Percentiles rank a stretch among this genome's conserved stretches.
Conservation (phyloP, 2,888 invertebrate genomes). For the Microdon myrmicae region DNA sequence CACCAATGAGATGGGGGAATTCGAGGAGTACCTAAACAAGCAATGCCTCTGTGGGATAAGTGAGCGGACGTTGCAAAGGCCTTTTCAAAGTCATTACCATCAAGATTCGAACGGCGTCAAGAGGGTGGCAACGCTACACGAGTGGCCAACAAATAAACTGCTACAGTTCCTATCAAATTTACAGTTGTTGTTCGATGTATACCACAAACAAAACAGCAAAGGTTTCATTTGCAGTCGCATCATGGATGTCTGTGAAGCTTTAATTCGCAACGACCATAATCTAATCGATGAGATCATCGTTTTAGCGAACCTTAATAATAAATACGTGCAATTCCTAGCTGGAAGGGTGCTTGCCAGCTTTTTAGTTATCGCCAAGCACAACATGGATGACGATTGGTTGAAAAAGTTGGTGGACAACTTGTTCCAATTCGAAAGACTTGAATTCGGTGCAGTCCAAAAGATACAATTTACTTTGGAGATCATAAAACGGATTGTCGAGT, state of each 20-base stretch:
- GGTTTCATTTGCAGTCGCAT: conserved; percentile 85
- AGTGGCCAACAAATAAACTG: conserved; percentile 76
- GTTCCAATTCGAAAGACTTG: conserved; percentile 72
- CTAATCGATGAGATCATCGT: conserved; percentile 86
- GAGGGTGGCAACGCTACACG: conserved; percentile 69
- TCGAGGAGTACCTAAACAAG: conserved; percentile 71
- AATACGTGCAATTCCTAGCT: conserved; percentile 83
- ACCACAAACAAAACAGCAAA: conserved; percentile 83
- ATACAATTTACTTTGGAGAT: conserved; percentile 87
- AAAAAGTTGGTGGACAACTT: conserved; percentile 81
- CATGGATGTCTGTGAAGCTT: conserved; percentile 81
- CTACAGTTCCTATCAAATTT: conserved; percentile 84
- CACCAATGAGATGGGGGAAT: conserved; percentile 64
- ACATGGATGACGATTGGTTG: conserved; percentile 82
- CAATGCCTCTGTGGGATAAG: conserved; percentile 84
- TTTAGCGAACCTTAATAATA: conserved; percentile 80
- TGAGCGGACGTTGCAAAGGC: conserved; percentile 75
- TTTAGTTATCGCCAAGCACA: conserved; percentile 84
- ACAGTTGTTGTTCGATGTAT: conserved; percentile 84
- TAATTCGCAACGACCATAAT: conserved; percentile 83
- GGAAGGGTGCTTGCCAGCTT: conserved; percentile 84
- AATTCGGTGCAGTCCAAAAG: conserved; percentile 76
- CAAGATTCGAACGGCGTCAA: conserved; percentile 68
- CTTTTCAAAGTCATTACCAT: conserved; percentile 74
- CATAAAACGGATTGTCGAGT: conserved; percentile 87